phyloP scores from a whole-genome alignment of 2,888 invertebrate genomes.

The Exephanes ischioxanthus region DNA sequence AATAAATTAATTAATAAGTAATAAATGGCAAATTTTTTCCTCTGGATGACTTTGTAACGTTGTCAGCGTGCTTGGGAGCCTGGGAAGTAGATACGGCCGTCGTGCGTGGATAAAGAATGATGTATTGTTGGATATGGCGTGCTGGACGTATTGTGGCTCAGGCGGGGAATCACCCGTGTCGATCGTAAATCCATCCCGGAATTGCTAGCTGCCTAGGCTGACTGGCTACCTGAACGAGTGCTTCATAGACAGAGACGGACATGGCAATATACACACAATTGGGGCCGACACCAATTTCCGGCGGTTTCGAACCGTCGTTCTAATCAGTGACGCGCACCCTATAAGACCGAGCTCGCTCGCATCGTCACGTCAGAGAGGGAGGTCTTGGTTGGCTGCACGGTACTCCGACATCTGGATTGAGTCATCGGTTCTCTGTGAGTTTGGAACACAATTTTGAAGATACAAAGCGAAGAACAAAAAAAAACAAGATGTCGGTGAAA shows the following conservation, averaged over 20 bases:
- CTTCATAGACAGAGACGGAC: slow-evolving; percentile 40
- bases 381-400: background rate
- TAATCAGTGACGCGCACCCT: slow-evolving; percentile 51
- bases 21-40: too few species aligned
- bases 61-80: background rate
- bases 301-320: slow-evolving; percentile 38
- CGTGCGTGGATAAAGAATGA: slow-evolving; percentile 31
- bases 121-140: slow-evolving; percentile 23
- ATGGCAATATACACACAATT: slow-evolving; percentile 58
- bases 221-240: slow-evolving; percentile 36
- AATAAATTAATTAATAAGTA: too few species aligned
- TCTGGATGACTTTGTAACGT: too few species aligned
- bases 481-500: background rate
- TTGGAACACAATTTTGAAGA: background rate
- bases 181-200: slow-evolving; percentile 62
- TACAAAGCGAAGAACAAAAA: background rate
- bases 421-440: background rate
- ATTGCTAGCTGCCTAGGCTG: slow-evolving; percentile 11
- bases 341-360: slow-evolving; percentile 24
- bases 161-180: slow-evolving; percentile 59
- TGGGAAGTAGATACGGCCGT: background rate
- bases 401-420: background rate
- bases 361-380: background rate
- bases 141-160: slow-evolving; percentile 50
- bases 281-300: slow-evolving; percentile 59